A percentile compares a stretch with the other conserved stretches of the same genome.
Evolutionary conservation across 2,113 vertebrate species (phyloP).

Genomic region (human): GRCh38 chr11:46440001-46440500

Average conservation of each 20-base stretch:
- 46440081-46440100: neutral
- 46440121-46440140: neutral
- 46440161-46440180: neutral
- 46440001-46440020: neutral
- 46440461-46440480: neutral
- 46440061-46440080: neutral
- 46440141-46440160: neutral
- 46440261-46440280: neutral
- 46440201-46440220: neutral
- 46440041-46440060: neutral
- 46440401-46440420: neutral
- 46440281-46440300: neutral
- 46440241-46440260: neutral
- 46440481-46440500: neutral
- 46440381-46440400: conserved; percentile 1
- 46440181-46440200: neutral
- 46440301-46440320: neutral
- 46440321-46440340: neutral
- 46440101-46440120: neutral
- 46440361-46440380: conserved; percentile 2
- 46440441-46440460: neutral
- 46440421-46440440: neutral
- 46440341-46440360: neutral
- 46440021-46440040: neutral
- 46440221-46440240: neutral